Evolutionary conservation across 2,113 vertebrate genomes (phyloP), one percentile per base, ranked within the genome.

Genomic region (Dendrocopos noguchii): DNA sequence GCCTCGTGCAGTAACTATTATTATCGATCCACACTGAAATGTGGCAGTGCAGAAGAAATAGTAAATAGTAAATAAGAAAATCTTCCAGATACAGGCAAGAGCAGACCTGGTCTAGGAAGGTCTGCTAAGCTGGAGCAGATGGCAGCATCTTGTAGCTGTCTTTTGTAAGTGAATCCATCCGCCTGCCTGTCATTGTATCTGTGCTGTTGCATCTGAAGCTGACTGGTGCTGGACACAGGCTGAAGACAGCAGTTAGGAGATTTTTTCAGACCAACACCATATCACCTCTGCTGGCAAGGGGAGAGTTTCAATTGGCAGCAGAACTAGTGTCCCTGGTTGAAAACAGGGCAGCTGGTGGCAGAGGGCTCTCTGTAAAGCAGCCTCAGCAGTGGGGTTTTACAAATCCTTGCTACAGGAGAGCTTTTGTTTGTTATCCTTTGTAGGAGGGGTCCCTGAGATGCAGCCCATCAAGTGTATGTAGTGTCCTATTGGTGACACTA

Each of bases 1-100:
- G 87, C 55, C 73, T 95, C 57, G 33, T 84, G 91, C 91, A 76
- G 39, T 83, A 78, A n/a, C 89, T 94, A 10, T 53, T 95, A 84
- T 87, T 76, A 91, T 93, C 90, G 36, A 86, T 91, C 90, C 90
- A 61, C 71, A 29, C 64, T 87, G 89, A 59, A 59, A 85, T 80
- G 31, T 93, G 89, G 87, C 80, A 93, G 10, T 50, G 79, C 57
- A 79, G 84, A 81, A 81, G 83, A 72, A 90, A 59, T 63, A 77
- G 80, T 71, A 72, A 90, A 59, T 63, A 77, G 80, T 71, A 94
- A 96, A 94, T 52, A 63, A 50, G 55, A 50, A 84, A 70, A 68
- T 56, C 55, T 80, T 73, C 42, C 72, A 71, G 65, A 63, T 8
- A 4, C 27, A 84, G 59, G 46, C 67, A 71, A 25, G 24, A 85